Evolutionary conservation across 2,797 vertebrate species (phyloP), one percentile per base, ranked within the genome.

Genomic region (Aphelocoma californica): DNA sequence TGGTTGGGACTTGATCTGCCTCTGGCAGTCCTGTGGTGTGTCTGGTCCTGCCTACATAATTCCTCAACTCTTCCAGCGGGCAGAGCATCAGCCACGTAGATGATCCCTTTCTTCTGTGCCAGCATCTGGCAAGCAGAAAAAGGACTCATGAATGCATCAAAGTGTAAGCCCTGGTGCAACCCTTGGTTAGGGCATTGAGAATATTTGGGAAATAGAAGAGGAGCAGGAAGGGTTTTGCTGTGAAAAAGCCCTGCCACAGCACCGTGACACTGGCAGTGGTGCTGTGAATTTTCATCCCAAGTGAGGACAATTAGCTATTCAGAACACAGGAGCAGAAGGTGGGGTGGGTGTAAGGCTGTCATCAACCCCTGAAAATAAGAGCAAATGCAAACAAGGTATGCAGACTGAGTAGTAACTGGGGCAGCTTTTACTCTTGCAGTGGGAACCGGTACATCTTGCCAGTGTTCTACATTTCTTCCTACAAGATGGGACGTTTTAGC

Each of bases 21-120:
- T 2, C 70, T 83, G 5, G 0, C 7, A 10, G 25, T 72, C 36
- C 79, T 85, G 57, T 3, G 2, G 8, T 50, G 48, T 38, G 29
- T 36, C 51, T 61, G 48, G 13, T 79, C n/a, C 66, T 86, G 61
- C 44, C 45, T 50, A 2, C 7, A 12, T 31, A 28, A 40, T 45
- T 50, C 67, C 38, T 54, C 10, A 6, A 0, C 31, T 81, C 48
- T 80, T 73, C 20, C 54, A 81, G 57, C 0, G 0, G 38, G 14
- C 50, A 58, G 26, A 86, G 50, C 53, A 56, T 53, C 65, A 14
- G 10, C 42, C 45, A 6, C 0, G 1, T 11, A 34, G 45, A 57
- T 0, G 5, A 45, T 40, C 29, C 40, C 40, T 25, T 83, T 67
- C 38, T 58, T 12, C 44, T 7, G 12, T 65, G 28, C 44, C 67